Evolutionary conservation across 2,797 vertebrate species (phyloP).

Genomic region (Sparus aurata): DNA sequence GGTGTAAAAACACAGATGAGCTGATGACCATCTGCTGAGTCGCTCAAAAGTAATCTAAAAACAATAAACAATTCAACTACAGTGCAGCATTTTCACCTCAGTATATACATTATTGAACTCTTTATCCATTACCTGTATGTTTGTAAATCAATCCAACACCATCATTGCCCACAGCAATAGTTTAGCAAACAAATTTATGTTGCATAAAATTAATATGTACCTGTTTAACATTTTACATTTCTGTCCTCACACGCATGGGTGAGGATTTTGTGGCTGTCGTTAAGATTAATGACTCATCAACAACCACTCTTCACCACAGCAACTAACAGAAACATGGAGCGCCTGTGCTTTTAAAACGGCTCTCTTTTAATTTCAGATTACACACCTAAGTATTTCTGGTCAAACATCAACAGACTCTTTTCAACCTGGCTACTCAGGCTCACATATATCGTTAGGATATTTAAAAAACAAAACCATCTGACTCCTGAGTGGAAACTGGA

Average conservation of each 20-base stretch:
- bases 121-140: constrained; percentile 12
- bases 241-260: constrained; percentile 1
- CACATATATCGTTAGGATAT: constrained; percentile 36
- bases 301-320: background rate
- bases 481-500: constrained; percentile 45
- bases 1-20: constrained; percentile 24
- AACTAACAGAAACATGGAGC: background rate
- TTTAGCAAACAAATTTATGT: constrained; percentile 10
- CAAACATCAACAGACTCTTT: constrained; percentile 33
- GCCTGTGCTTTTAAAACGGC: constrained; percentile 1
- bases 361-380: constrained; percentile 24
- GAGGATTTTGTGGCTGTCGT: constrained; percentile 6
- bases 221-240: constrained; percentile 21
- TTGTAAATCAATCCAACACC: constrained; percentile 11
- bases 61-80: constrained; percentile 11
- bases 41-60: constrained; percentile 12
- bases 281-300: constrained; percentile 31
- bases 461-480: constrained; percentile 46
- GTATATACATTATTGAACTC: background rate
- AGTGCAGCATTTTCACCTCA: constrained; percentile 1
- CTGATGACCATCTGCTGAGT: constrained; percentile 13
- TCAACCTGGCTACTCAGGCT: constrained; percentile 13
- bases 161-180: constrained; percentile 1
- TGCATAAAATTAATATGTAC: constrained; percentile 31
- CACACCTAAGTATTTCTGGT: constrained; percentile 26